These are phyloP conservation scores for Leucoraja erinaceus DNA, from an alignment of 2,113 vertebrate species.

Conservation along the genomic window DNA sequence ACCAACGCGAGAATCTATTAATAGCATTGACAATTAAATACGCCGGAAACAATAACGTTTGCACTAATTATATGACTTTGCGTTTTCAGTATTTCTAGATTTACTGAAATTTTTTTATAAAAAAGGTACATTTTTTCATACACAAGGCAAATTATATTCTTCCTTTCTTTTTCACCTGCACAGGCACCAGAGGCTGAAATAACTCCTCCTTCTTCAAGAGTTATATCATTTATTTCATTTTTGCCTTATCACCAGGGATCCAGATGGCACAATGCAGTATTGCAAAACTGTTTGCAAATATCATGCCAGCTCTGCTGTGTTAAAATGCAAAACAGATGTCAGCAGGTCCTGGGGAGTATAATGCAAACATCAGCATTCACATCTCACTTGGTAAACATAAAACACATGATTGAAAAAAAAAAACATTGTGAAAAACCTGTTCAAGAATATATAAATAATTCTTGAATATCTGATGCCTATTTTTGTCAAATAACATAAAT, in stretches of 20 bases:
- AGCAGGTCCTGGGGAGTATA: not conserved
- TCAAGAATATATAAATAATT: slow-evolving; percentile 27
- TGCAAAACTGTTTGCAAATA: not conserved
- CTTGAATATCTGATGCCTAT: slow-evolving; percentile 8
- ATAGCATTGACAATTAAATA: not conserved
- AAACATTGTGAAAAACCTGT: not conserved
- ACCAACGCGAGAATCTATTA: not conserved
- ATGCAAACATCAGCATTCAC: slow-evolving; percentile 16
- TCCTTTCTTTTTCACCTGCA: not conserved
- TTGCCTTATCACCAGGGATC: not conserved
- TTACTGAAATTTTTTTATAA: not conserved
- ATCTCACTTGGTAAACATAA: not conserved
- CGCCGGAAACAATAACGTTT: not conserved
- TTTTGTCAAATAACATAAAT: not conserved
- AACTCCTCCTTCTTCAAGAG: not conserved
- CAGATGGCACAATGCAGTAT: not conserved
- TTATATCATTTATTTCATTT: not conserved
- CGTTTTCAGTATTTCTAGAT: not conserved
- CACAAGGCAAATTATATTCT: not conserved
- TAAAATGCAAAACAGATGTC: slow-evolving; percentile 4
- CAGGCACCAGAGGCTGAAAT: not conserved
- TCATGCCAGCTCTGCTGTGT: not conserved
- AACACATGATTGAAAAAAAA: not conserved
- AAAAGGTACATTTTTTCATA: not conserved
- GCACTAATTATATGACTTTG: not conserved